phyloP scores from a whole-genome alignment of 2,888 invertebrate genomes.

The Ophioninae sp. region DNA sequence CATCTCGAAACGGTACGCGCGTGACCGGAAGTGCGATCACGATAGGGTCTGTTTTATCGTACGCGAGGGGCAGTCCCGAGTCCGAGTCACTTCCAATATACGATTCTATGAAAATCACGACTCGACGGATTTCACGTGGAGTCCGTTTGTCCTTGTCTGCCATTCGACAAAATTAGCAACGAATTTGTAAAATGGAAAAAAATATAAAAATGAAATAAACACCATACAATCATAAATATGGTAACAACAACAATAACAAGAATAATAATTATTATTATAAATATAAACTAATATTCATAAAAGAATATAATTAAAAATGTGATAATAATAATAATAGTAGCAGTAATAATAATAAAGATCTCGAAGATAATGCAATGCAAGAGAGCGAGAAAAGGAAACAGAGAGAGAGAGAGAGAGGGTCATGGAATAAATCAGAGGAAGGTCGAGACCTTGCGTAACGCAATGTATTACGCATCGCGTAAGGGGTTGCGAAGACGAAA shows the following conservation, averaged over 20 bases:
- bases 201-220: too few species aligned
- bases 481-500: slow-evolving; percentile 60
- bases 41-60: slow-evolving; percentile 70
- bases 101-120: slow-evolving; percentile 1
- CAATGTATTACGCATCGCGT: slow-evolving; percentile 62
- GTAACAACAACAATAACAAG: too few species aligned
- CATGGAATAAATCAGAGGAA: slow-evolving; percentile 52
- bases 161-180: too few species aligned
- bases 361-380: too few species aligned
- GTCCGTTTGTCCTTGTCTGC: neutral
- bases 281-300: too few species aligned
- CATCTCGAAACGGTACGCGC: slow-evolving; percentile 62
- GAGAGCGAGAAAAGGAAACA: slow-evolving; percentile 12
- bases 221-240: too few species aligned
- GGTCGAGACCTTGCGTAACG: slow-evolving; percentile 67
- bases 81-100: neutral
- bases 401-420: slow-evolving; percentile 6
- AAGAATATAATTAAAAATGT: too few species aligned
- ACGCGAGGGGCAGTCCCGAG: slow-evolving; percentile 26
- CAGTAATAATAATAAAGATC: too few species aligned
- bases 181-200: too few species aligned
- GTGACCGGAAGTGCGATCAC: slow-evolving; percentile 68
- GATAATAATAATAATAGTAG: too few species aligned
- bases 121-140: slow-evolving; percentile 1
- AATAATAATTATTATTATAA: too few species aligned